Evolutionary conservation across 2,113 vertebrate species (phyloP).

Genomic region (Alosa alosa): DNA sequence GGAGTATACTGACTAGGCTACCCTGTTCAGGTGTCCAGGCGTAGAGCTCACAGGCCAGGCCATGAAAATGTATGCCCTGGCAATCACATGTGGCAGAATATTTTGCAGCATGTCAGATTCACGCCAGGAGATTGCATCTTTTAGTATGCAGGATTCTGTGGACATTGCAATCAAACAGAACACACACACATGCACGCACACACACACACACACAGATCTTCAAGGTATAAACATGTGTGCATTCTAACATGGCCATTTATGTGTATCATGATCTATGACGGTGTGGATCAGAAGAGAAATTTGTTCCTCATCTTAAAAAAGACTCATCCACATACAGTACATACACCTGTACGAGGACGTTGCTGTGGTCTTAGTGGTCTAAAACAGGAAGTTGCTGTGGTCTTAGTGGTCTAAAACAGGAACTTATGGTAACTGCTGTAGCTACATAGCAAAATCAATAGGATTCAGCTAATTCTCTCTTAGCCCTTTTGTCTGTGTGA

Average conservation of each 20-base stretch:
- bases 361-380: background rate
- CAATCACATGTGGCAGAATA: background rate
- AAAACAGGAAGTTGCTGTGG: background rate
- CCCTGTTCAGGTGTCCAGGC: background rate
- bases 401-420: background rate
- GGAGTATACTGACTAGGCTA: background rate
- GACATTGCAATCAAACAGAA: background rate
- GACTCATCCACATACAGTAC: background rate
- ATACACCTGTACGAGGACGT: background rate
- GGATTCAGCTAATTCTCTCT: no score
- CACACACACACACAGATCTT: background rate
- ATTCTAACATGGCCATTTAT: background rate
- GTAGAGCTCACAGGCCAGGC: background rate
- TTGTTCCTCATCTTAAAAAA: background rate
- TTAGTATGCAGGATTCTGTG: background rate
- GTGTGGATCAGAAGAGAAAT: background rate
- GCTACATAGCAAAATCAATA: background rate
- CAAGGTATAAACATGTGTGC: background rate
- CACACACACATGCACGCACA: background rate
- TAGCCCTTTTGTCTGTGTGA: no score
- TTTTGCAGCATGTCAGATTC: constrained; percentile 1
- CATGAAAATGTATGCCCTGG: background rate
- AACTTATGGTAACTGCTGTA: no score
- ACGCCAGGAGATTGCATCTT: background rate
- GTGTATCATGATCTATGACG: background rate